Evolutionary conservation across 2,888 invertebrate species (phyloP).

Genomic region (Cerastis leucographa): DNA sequence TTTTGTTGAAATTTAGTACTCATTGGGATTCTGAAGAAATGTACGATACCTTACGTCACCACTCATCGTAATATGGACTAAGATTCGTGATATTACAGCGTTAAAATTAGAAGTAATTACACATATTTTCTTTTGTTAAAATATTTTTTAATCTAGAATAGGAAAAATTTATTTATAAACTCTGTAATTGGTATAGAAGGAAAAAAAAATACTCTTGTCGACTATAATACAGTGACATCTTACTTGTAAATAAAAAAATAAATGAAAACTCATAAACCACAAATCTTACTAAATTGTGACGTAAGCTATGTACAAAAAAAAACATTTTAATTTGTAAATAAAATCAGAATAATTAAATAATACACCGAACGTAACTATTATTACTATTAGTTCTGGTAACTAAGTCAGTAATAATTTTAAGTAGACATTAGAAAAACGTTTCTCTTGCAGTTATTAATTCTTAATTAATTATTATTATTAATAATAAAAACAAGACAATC

Average conservation of each 20-base stretch:
- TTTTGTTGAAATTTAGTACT: slow-evolving; percentile 33
- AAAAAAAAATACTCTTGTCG: not conserved
- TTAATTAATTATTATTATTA: slow-evolving; percentile 83
- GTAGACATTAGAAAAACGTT: slow-evolving; percentile 85
- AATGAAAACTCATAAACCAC: slow-evolving; percentile 16
- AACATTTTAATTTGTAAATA: slow-evolving; percentile 73
- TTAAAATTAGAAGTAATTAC: slow-evolving; percentile 51
- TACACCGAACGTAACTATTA: slow-evolving; percentile 76
- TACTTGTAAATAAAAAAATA: slow-evolving; percentile 45
- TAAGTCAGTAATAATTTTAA: slow-evolving; percentile 84
- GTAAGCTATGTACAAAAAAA: slow-evolving; percentile 63
- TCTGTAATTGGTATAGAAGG: slow-evolving; percentile 9
- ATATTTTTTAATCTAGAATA: slow-evolving; percentile 43
- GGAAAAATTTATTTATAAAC: slow-evolving; percentile 26
- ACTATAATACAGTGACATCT: not conserved
- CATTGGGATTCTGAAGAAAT: slow-evolving; percentile 19
- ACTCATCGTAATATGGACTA: slow-evolving; percentile 44
- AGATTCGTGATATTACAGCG: slow-evolving; percentile 61
- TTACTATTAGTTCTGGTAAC: slow-evolving; percentile 79
- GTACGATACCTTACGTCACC: slow-evolving; percentile 66
- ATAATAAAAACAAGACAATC: slow-evolving; percentile 84
- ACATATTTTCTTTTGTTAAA: slow-evolving; percentile 22
- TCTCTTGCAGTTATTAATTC: slow-evolving; percentile 87
- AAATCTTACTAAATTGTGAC: slow-evolving; percentile 59
- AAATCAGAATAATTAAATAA: slow-evolving; percentile 69